Conservation (phyloP, 2,888 invertebrate species). For the Euproctis similis region DNA sequence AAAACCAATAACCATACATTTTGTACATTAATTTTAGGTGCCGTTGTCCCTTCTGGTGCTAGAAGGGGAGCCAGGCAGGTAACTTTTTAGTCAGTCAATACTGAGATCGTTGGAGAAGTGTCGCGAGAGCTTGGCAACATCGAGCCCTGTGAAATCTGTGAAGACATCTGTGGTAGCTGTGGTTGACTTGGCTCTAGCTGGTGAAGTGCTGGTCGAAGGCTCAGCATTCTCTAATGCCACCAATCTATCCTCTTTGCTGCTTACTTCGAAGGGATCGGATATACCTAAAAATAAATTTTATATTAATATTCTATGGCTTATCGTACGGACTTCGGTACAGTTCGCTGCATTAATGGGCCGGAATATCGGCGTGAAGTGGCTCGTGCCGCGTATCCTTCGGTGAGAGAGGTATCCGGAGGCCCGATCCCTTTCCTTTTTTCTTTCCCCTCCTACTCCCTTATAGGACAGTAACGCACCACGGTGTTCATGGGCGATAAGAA, state of each 20-base stretch:
- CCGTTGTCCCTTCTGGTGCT: slow-evolving; percentile 30
- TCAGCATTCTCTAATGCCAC: slow-evolving; percentile 40
- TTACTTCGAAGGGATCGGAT: slow-evolving; percentile 67
- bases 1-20: no score
- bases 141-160: slow-evolving; percentile 65
- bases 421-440: no score
- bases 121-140: slow-evolving; percentile 63
- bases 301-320: no score
- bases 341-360: no score
- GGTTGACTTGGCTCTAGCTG: slow-evolving; percentile 33
- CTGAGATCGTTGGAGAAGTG: slow-evolving; percentile 68
- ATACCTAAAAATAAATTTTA: slow-evolving; percentile 41
- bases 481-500: no score
- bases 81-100: slow-evolving; percentile 71
- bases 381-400: no score
- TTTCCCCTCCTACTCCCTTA: no score
- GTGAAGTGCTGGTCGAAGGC: slow-evolving; percentile 40
- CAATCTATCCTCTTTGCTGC: slow-evolving; percentile 55
- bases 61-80: slow-evolving; percentile 62
- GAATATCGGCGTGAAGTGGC: no score
- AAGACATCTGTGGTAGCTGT: slow-evolving; percentile 57
- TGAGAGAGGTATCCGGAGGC: no score
- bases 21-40: no score
- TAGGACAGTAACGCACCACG: no score
- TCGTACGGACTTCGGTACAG: no score